Conservation (phyloP, 2,113 vertebrate species). For the Dicentrarchus labrax region DNA sequence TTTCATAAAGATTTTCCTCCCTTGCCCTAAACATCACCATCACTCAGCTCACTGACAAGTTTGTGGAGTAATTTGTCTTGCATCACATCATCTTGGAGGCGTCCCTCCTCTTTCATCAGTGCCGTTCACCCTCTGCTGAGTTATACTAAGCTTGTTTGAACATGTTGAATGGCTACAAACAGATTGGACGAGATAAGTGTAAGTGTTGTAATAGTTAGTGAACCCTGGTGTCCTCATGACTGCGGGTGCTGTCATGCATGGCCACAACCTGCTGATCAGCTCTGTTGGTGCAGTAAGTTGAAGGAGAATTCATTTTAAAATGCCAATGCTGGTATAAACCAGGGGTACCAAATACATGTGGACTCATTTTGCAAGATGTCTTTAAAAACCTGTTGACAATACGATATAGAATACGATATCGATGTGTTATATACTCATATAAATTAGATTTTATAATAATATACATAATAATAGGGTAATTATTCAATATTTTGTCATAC, state of each 20-base stretch:
- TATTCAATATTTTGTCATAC: no score
- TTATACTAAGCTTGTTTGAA: constrained; percentile 15
- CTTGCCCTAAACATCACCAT: neutral
- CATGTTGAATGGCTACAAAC: neutral
- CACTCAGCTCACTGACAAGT: constrained; percentile 8
- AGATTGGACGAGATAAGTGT: neutral
- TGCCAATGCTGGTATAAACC: neutral
- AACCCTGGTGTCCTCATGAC: neutral
- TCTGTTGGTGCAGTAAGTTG: neutral
- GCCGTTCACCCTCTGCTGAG: neutral
- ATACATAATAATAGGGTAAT: no score
- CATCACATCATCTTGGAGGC: constrained; percentile 17
- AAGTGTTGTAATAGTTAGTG: neutral
- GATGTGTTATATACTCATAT: no score
- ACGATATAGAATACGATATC: no score
- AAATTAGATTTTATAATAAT: no score
- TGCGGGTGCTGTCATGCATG: neutral
- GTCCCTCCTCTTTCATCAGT: constrained; percentile 14
- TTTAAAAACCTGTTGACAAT: no score
- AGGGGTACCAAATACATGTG: neutral
- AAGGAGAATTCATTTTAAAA: neutral
- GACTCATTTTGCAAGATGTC: no score
- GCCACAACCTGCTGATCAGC: neutral
- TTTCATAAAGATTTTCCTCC: constrained; percentile 17
- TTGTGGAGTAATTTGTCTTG: constrained; percentile 31